Evolutionary conservation across 1,140 invertebrate genomes (phyloP).

Genomic region (Cecropterus lyciades): DNA sequence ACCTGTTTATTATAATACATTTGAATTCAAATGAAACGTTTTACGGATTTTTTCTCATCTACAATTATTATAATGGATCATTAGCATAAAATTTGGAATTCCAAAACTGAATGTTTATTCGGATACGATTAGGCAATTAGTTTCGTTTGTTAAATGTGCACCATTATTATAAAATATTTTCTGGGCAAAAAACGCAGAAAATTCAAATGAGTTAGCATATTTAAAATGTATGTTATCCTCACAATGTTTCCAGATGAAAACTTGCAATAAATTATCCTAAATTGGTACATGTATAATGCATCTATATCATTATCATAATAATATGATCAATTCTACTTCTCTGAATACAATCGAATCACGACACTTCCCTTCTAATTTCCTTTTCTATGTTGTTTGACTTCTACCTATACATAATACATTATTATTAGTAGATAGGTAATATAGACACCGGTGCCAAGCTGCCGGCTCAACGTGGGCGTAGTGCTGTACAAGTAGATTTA

Average conservation of each 20-base stretch:
- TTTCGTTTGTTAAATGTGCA: no score
- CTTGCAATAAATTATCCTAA: slow-evolving; percentile 9
- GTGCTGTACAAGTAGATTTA: slow-evolving; percentile 53
- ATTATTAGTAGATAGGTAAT: not conserved
- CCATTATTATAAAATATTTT: no score
- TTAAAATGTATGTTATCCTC: not conserved
- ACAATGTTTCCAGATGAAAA: not conserved
- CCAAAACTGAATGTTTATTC: slow-evolving; percentile 7
- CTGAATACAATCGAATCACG: slow-evolving; percentile 35
- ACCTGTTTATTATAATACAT: slow-evolving; percentile 20
- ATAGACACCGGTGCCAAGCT: not conserved
- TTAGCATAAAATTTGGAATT: slow-evolving; percentile 25
- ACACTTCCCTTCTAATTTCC: slow-evolving; percentile 40
- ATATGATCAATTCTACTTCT: not conserved
- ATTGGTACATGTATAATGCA: not conserved
- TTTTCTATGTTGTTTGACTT: not conserved
- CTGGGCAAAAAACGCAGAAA: no score
- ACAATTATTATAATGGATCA: slow-evolving; percentile 9
- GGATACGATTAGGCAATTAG: slow-evolving; percentile 3
- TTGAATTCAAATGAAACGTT: slow-evolving; percentile 17
- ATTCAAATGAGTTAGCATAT: not conserved
- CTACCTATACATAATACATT: slow-evolving; percentile 18
- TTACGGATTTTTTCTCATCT: slow-evolving; percentile 10
- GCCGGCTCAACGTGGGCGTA: slow-evolving; percentile 36
- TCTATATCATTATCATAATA: slow-evolving; percentile 1